Percentiles rank a stretch among this genome's conserved stretches.
Conservation (phyloP, 2,888 invertebrate genomes). For the Dendrolimus houi region DNA sequence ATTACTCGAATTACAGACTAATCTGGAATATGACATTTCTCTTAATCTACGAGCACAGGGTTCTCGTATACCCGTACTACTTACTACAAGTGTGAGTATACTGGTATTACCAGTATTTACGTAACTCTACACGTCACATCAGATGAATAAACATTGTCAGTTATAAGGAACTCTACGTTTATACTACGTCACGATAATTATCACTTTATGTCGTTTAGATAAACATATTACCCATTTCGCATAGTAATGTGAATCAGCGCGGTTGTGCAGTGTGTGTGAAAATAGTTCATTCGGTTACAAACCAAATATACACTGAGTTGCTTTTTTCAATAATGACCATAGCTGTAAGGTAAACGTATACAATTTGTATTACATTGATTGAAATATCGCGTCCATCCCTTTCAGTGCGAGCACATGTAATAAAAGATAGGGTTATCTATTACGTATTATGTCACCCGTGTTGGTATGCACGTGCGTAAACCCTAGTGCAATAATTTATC, state of each 20-base stretch:
- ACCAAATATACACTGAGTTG: not conserved
- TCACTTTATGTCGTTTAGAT: not conserved
- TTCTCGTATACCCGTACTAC: no score
- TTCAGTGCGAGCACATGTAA: not conserved
- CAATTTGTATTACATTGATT: not conserved
- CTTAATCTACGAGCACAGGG: no score
- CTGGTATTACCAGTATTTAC: no score
- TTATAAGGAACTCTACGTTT: not conserved
- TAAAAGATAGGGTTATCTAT: not conserved
- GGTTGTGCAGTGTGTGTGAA: constrained; percentile 3
- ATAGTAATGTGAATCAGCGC: constrained; percentile 5
- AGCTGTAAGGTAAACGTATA: constrained; percentile 6
- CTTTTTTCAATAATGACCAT: constrained; percentile 5
- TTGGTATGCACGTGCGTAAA: not conserved
- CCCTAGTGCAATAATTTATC: constrained; percentile 4
- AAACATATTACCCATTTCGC: not conserved
- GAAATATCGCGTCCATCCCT: not conserved
- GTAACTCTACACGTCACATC: no score
- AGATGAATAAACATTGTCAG: not conserved
- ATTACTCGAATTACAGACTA: no score
- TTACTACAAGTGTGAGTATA: no score
- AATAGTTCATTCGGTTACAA: not conserved
- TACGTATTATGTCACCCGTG: not conserved
- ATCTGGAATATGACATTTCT: no score
- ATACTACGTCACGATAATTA: not conserved